These are phyloP conservation scores for Eupithecia pulchellata DNA, from an alignment of 2,888 invertebrate genomes.

Conservation along the genomic window DNA sequence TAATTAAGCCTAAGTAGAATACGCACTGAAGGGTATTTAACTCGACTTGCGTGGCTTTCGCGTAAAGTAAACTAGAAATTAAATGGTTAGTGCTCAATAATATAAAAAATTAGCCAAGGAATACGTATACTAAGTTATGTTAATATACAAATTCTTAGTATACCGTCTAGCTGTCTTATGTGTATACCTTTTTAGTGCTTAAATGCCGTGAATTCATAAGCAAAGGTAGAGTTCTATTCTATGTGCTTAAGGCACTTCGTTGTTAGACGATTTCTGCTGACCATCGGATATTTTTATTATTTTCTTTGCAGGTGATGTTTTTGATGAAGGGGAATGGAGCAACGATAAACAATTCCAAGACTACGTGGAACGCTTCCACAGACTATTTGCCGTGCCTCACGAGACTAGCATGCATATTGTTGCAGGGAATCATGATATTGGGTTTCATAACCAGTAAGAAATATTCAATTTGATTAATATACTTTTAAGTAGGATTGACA, in stretches of 20 bases:
- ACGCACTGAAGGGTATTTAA: background rate
- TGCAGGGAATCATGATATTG: constrained; percentile 98
- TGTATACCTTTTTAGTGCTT: too few relatives aligned
- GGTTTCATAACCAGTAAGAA: constrained; percentile 95
- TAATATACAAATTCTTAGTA: too few relatives aligned
- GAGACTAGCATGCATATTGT: constrained; percentile 89
- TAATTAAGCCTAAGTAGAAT: constrained; percentile 59
- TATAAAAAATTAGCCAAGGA: too few relatives aligned
- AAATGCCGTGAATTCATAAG: background rate
- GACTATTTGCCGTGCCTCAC: constrained; percentile 90
- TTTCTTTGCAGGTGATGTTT: constrained; percentile 91
- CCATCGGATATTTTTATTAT: background rate
- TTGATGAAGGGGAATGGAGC: constrained; percentile 97
- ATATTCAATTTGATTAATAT: background rate
- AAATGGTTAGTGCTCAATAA: background rate
- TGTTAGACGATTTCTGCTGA: background rate
- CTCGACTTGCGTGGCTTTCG: background rate
- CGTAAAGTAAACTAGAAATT: background rate
- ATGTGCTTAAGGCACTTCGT: background rate
- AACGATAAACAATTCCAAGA: constrained; percentile 90
- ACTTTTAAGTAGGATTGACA: background rate
- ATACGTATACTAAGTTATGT: too few relatives aligned
- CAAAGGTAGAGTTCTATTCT: too few relatives aligned
- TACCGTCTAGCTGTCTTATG: too few relatives aligned
- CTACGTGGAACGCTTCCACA: constrained; percentile 92